A percentile compares a stretch with the other conserved stretches of the same genome.
These are phyloP conservation scores for Acronicta psi DNA, from an alignment of 2,888 invertebrate species.

Conservation along the genomic window DNA sequence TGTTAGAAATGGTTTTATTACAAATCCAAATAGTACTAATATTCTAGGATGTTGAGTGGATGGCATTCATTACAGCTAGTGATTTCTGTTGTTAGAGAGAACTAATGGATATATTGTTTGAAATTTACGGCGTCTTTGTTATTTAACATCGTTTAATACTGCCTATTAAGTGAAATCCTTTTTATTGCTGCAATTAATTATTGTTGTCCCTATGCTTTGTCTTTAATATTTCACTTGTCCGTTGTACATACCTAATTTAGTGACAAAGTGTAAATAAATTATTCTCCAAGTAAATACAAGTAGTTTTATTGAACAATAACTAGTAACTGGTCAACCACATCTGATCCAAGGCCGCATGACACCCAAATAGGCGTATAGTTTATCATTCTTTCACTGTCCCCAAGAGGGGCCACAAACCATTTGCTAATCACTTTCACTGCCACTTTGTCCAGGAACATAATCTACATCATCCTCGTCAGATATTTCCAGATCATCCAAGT, in stretches of 20 bases:
- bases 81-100: constrained; percentile 34
- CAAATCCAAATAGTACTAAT: no score
- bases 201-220: constrained; percentile 62
- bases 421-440: constrained; percentile 82
- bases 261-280: constrained; percentile 86
- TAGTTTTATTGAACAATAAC: constrained; percentile 76
- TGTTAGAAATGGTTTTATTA: no score
- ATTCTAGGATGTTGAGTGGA: neutral
- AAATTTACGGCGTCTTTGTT: constrained; percentile 44
- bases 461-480: constrained; percentile 91
- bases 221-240: constrained; percentile 73
- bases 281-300: constrained; percentile 79
- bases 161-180: constrained; percentile 26
- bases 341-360: constrained; percentile 42
- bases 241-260: constrained; percentile 80
- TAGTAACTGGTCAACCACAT: constrained; percentile 60
- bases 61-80: constrained; percentile 28
- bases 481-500: constrained; percentile 94
- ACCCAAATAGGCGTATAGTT: constrained; percentile 42
- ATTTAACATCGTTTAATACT: constrained; percentile 38
- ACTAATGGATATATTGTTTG: constrained; percentile 30
- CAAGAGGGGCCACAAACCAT: constrained; percentile 19
- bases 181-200: constrained; percentile 53
- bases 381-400: constrained; percentile 41
- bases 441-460: constrained; percentile 89